Conservation (phyloP, 2,888 invertebrate species). For the Catocala fraxini region DNA sequence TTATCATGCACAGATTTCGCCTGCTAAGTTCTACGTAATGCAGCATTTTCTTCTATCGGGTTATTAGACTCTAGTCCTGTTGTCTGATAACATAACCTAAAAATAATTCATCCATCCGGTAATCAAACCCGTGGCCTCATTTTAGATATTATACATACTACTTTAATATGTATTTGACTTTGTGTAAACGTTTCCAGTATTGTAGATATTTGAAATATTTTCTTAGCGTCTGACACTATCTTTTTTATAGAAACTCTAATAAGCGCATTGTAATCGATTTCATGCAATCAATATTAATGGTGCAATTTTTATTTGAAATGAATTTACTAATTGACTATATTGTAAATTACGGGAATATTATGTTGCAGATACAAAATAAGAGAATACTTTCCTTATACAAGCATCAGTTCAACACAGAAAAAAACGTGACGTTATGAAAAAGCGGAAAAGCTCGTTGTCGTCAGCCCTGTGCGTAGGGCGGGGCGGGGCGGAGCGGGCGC, state of each 20-base stretch:
- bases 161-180: too few relatives aligned
- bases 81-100: too few relatives aligned
- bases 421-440: slow-evolving; percentile 26
- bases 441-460: slow-evolving; percentile 66
- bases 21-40: too few relatives aligned
- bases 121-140: too few relatives aligned
- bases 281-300: slow-evolving; percentile 4
- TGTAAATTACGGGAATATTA: too few relatives aligned
- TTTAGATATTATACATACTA: too few relatives aligned
- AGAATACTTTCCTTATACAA: background rate
- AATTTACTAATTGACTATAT: background rate
- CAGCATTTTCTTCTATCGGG: too few relatives aligned
- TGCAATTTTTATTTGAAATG: background rate
- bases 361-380: background rate
- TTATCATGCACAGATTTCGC: too few relatives aligned
- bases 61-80: too few relatives aligned
- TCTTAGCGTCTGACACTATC: background rate
- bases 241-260: background rate
- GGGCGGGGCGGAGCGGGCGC: slow-evolving; percentile 59
- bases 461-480: slow-evolving; percentile 72
- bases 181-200: too few relatives aligned
- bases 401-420: slow-evolving; percentile 34
- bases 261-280: slow-evolving; percentile 2
- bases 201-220: background rate
- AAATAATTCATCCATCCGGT: too few relatives aligned